These are phyloP conservation scores for Ginglymostoma cirratum DNA, from an alignment of 2,113 vertebrate genomes.

Conservation along the genomic window DNA sequence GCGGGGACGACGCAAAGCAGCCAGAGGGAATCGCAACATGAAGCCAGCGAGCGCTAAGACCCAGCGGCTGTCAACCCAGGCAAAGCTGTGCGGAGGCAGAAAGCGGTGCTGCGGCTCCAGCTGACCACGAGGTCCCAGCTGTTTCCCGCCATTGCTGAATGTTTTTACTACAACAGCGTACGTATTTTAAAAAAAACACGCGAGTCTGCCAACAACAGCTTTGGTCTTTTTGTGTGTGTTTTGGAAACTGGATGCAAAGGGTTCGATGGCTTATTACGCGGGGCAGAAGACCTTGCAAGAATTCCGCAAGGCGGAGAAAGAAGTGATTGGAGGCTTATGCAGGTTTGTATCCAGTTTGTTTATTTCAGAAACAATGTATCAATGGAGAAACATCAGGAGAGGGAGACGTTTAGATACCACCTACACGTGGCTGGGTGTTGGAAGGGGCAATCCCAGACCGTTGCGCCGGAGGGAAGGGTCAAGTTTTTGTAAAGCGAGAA, in stretches of 20 bases:
- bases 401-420: background rate
- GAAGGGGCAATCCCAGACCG: background rate
- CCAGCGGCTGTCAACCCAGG: background rate
- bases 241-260: background rate
- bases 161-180: conserved; percentile 1
- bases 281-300: background rate
- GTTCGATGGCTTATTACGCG: conserved; percentile 1
- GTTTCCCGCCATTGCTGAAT: conserved; percentile 33
- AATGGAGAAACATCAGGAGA: background rate
- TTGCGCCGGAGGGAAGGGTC: background rate
- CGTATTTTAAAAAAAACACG: background rate
- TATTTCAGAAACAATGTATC: conserved; percentile 16
- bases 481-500: no score
- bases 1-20: no score
- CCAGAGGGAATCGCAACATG: no score
- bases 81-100: background rate
- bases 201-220: background rate
- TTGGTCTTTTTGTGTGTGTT: background rate
- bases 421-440: background rate
- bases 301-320: conserved; percentile 29
- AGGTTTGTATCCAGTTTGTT: conserved; percentile 28
- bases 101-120: conserved; percentile 29
- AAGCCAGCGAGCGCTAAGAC: background rate
- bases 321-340: conserved; percentile 32
- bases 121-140: conserved; percentile 33